Conservation (phyloP, 2,113 vertebrate species). For the Ariopsis seemanni region DNA sequence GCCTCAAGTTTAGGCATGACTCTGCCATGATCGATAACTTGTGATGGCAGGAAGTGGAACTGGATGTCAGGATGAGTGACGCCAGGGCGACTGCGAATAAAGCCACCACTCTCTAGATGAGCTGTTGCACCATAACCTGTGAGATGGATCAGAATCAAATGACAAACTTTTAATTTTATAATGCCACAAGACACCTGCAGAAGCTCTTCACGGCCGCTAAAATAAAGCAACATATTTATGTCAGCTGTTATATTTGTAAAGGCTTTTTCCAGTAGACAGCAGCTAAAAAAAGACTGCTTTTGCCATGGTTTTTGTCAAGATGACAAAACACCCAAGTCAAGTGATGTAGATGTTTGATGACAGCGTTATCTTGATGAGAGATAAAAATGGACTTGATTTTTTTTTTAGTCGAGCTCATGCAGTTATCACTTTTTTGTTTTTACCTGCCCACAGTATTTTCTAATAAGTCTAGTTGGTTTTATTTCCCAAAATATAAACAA, state of each 20-base stretch:
- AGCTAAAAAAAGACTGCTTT: background rate
- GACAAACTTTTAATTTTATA: background rate
- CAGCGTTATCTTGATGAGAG: background rate
- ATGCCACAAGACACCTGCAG: background rate
- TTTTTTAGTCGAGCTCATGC: background rate
- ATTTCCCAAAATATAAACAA: background rate
- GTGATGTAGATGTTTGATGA: background rate
- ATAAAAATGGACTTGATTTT: background rate
- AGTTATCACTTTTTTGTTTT: background rate
- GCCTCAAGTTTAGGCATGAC: constrained; percentile 81
- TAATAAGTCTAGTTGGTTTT: background rate
- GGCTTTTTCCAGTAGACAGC: background rate
- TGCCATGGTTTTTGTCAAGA: background rate
- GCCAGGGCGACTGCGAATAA: constrained; percentile 83
- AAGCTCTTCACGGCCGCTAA: background rate
- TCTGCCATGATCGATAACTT: constrained; percentile 93
- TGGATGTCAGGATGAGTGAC: constrained; percentile 90
- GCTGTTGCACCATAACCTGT: constrained; percentile 88
- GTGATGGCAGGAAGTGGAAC: constrained; percentile 95
- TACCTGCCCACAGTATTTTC: background rate
- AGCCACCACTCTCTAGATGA: constrained; percentile 93
- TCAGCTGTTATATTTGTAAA: background rate
- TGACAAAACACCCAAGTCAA: background rate
- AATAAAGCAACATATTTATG: background rate
- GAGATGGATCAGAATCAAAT: background rate